Conservation (phyloP, 2,888 invertebrate species). For the Dicranocentrus wangi region DNA sequence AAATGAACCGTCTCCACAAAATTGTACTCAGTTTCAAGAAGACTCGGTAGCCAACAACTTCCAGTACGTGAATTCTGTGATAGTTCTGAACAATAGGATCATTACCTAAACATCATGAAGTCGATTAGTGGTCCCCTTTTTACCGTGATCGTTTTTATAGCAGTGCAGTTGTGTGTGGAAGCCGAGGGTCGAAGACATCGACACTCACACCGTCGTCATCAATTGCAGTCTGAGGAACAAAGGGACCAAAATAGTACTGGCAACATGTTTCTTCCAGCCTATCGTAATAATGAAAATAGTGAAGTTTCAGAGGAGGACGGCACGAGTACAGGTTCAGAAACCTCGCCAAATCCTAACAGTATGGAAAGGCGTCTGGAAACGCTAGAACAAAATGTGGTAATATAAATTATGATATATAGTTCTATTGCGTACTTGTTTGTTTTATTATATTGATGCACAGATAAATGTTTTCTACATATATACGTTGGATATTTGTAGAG, state of each 20-base stretch:
- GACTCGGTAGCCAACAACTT: too few species aligned
- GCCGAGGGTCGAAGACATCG: background rate
- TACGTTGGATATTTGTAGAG: constrained; percentile 50
- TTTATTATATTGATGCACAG: background rate
- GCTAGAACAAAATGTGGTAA: constrained; percentile 44
- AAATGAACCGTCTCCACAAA: too few species aligned
- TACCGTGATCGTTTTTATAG: background rate
- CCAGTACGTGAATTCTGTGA: too few species aligned
- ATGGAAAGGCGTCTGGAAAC: constrained; percentile 7
- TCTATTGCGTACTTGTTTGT: background rate
- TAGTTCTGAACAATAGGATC: too few species aligned
- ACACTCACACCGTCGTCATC: background rate
- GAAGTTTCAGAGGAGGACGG: background rate
- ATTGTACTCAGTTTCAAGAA: too few species aligned
- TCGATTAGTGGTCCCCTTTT: too few species aligned
- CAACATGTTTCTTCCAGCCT: too few species aligned
- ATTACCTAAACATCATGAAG: too few species aligned
- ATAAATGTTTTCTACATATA: background rate
- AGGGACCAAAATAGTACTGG: too few species aligned
- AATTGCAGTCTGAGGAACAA: background rate
- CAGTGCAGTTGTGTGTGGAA: background rate
- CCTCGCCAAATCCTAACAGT: background rate
- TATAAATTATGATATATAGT: background rate
- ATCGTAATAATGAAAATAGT: background rate
- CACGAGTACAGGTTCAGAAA: background rate